These are phyloP conservation scores for Mechanitis mazaeus DNA, from an alignment of 2,888 invertebrate species.

Conservation along the genomic window DNA sequence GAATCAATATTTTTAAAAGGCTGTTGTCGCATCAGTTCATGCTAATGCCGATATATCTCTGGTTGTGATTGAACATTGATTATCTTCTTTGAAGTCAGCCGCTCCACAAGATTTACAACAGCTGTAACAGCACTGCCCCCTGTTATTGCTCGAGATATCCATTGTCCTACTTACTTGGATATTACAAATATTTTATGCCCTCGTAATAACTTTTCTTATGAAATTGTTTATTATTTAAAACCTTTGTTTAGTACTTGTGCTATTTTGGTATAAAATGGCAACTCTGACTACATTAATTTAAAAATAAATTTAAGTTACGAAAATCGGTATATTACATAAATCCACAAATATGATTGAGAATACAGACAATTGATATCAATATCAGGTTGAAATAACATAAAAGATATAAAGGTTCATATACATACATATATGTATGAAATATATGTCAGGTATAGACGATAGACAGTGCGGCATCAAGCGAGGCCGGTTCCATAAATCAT, in stretches of 20 bases:
- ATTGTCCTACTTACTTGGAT: not conserved
- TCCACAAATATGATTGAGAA: not conserved
- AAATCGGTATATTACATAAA: not conserved
- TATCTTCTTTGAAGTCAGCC: slow-evolving; percentile 57
- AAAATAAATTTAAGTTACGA: not conserved
- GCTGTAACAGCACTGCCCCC: slow-evolving; percentile 36
- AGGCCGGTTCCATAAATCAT: slow-evolving; percentile 62
- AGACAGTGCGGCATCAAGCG: slow-evolving; percentile 37
- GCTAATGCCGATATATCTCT: slow-evolving; percentile 48
- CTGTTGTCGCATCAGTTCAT: slow-evolving; percentile 20
- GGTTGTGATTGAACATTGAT: slow-evolving; percentile 69
- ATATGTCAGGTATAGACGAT: slow-evolving; percentile 33
- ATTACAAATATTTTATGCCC: not conserved
- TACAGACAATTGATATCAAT: slow-evolving; percentile 1
- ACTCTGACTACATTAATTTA: too few species aligned
- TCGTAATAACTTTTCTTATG: not conserved
- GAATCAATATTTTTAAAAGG: slow-evolving; percentile 47
- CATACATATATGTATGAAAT: slow-evolving; percentile 18
- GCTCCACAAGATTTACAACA: slow-evolving; percentile 60
- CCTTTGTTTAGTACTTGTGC: not conserved
- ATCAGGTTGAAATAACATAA: slow-evolving; percentile 5
- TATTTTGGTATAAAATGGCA: not conserved
- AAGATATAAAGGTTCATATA: slow-evolving; percentile 4
- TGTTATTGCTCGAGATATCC: slow-evolving; percentile 17
- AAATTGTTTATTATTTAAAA: not conserved